Evolutionary conservation across 2,797 vertebrate species (phyloP).

Genomic region (Etheostoma nigrum): DNA sequence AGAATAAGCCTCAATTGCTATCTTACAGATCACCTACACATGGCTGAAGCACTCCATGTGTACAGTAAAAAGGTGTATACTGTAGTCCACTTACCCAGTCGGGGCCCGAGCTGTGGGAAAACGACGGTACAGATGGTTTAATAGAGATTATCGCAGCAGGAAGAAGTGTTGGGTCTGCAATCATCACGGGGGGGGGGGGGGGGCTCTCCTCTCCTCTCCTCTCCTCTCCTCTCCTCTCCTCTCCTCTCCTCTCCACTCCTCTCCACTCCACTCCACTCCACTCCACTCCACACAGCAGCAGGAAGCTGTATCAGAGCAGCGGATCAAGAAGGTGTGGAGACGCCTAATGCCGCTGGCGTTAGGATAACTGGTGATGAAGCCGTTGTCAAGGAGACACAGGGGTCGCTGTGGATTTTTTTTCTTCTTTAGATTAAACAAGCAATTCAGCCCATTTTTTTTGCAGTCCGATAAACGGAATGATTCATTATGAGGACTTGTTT

Average conservation of each 20-base stretch:
- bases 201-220: too few relatives aligned
- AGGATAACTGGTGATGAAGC: slow-evolving; percentile 23
- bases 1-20: neutral
- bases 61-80: slow-evolving; percentile 4
- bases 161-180: slow-evolving; percentile 78
- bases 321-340: slow-evolving; percentile 26
- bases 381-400: slow-evolving; percentile 52
- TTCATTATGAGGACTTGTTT: slow-evolving; percentile 32
- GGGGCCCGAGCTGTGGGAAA: slow-evolving; percentile 46
- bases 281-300: slow-evolving; percentile 76
- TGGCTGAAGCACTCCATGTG: neutral
- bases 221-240: too few relatives aligned
- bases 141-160: slow-evolving; percentile 89
- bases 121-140: slow-evolving; percentile 87
- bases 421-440: neutral
- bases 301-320: slow-evolving; percentile 42
- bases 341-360: neutral
- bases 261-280: slow-evolving; percentile 74
- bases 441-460: slow-evolving; percentile 6
- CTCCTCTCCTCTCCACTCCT: too few relatives aligned
- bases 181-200: slow-evolving; percentile 61
- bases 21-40: neutral
- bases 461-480: slow-evolving; percentile 31
- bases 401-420: slow-evolving; percentile 33
- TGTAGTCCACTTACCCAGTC: slow-evolving; percentile 7